A percentile compares a stretch with the other conserved stretches of the same genome.
Evolutionary conservation across 2,888 invertebrate species (phyloP).

Genomic region (Amiota minor): DNA sequence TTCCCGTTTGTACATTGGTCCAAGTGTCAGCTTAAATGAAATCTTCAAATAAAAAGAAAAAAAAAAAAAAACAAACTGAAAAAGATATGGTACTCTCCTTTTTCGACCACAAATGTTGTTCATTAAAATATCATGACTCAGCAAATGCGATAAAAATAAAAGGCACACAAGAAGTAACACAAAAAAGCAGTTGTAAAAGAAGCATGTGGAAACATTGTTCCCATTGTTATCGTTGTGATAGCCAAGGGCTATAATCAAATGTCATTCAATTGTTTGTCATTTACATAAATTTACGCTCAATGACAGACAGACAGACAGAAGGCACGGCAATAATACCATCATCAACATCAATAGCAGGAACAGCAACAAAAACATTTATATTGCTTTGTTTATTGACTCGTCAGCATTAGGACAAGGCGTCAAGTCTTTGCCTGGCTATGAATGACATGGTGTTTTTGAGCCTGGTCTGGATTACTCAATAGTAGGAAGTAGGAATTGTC

Average conservation of each 20-base stretch:
- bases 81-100: not conserved
- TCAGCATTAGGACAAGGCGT: not conserved
- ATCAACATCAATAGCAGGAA: not conserved
- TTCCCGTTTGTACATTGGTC: not conserved
- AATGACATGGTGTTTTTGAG: no score
- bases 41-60: not conserved
- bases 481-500: slow-evolving; percentile 24
- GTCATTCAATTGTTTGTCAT: slow-evolving; percentile 28
- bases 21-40: slow-evolving; percentile 23
- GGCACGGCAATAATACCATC: no score
- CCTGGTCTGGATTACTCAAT: not conserved
- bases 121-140: slow-evolving; percentile 24
- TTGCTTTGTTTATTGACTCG: slow-evolving; percentile 11
- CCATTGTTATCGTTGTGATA: slow-evolving; percentile 2
- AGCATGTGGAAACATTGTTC: slow-evolving; percentile 1
- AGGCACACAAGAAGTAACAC: not conserved
- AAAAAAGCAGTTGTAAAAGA: slow-evolving; percentile 3
- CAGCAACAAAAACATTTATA: not conserved
- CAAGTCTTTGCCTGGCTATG: not conserved
- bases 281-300: slow-evolving; percentile 23
- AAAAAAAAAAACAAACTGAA: slow-evolving; percentile 13
- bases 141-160: slow-evolving; percentile 21
- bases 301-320: not conserved
- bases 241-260: slow-evolving; percentile 18
- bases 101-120: slow-evolving; percentile 10